Percentiles rank a stretch among this genome's conserved stretches.
phyloP scores from a whole-genome alignment of 2,113 vertebrate species.

The Marcusenius ussheri region DNA sequence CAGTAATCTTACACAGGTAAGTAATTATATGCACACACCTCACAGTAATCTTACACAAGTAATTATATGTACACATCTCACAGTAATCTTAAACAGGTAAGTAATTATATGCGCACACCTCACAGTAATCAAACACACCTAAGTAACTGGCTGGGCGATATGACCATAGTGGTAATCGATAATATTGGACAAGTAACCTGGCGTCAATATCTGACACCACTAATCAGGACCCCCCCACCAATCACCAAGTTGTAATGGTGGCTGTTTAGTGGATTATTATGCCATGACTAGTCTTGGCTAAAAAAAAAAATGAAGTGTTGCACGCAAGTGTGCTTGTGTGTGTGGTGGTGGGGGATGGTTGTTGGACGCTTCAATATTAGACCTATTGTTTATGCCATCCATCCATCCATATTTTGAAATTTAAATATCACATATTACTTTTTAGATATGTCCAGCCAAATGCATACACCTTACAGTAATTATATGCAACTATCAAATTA shows the following conservation, averaged over 20 bases:
- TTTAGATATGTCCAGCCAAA: neutral
- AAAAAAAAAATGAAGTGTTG: neutral
- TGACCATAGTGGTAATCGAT: neutral
- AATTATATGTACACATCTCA: too few species aligned
- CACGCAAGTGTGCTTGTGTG: neutral
- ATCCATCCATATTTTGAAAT: neutral
- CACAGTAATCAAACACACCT: neutral
- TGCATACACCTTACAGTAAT: neutral
- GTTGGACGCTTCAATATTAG: neutral
- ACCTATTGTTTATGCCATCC: neutral
- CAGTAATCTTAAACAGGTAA: too few species aligned
- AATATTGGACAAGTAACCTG: neutral
- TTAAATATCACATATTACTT: neutral
- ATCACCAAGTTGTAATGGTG: neutral
- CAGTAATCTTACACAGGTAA: neutral
- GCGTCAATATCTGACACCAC: neutral
- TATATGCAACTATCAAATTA: too few species aligned
- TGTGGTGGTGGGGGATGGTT: neutral
- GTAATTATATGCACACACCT: neutral
- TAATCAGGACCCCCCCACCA: neutral
- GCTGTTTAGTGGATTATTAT: neutral
- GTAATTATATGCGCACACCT: conserved; percentile 13
- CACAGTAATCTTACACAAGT: conserved; percentile 43
- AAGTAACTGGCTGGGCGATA: neutral
- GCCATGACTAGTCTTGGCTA: neutral